phyloP scores from a whole-genome alignment of 2,888 invertebrate species.

The Acleris laterana region DNA sequence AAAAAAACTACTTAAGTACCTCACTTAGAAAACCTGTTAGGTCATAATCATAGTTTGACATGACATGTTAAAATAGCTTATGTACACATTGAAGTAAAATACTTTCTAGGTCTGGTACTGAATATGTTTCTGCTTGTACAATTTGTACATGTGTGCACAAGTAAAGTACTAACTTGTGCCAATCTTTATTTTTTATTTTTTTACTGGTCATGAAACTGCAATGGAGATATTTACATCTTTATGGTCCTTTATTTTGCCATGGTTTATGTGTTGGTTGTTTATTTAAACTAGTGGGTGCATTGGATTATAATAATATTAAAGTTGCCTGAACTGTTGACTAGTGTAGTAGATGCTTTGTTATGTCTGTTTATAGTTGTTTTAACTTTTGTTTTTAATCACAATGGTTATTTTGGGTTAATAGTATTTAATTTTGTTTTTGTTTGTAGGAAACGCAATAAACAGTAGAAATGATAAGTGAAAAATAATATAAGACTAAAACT shows the following conservation, averaged over 20 bases:
- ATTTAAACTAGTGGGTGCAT: not conserved
- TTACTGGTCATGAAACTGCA: not conserved
- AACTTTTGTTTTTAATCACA: constrained; percentile 4
- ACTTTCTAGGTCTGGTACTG: constrained; percentile 31
- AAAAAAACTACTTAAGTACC: constrained; percentile 8
- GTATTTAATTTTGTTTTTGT: constrained; percentile 4
- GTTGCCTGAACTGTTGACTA: constrained; percentile 8
- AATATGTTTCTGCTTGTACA: constrained; percentile 21
- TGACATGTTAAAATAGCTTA: not conserved
- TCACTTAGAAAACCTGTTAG: constrained; percentile 17
- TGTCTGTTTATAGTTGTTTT: constrained; percentile 16
- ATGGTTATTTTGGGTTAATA: constrained; percentile 3
- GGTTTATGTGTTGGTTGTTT: constrained; percentile 12
- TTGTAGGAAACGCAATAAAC: not conserved
- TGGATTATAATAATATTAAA: constrained; percentile 8
- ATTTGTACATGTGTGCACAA: constrained; percentile 25
- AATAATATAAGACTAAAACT: constrained; percentile 11
- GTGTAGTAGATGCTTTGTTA: constrained; percentile 17
- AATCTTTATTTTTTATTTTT: constrained; percentile 7
- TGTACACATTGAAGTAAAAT: not conserved
- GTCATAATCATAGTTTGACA: not conserved
- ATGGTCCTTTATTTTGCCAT: constrained; percentile 3
- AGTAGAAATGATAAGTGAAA: not conserved
- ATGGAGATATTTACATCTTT: constrained; percentile 33
- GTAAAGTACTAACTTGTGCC: constrained; percentile 17